Percentiles rank a stretch among this genome's conserved stretches.
Evolutionary conservation across 2,113 vertebrate genomes (phyloP).

Genomic region (Seriola rivoliana): DNA sequence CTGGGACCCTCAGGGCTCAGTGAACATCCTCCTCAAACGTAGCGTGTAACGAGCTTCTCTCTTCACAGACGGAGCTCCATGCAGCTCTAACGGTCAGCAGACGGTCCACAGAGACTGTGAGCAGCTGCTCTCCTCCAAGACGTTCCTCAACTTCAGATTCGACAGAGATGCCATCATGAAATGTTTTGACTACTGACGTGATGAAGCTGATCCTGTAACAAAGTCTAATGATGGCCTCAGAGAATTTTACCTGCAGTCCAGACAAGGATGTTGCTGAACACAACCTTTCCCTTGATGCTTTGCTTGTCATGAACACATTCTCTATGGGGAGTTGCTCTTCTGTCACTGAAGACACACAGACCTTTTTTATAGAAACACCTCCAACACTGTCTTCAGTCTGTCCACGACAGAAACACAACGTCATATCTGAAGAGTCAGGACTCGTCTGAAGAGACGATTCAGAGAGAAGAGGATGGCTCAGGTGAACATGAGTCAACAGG

Average conservation of each 20-base stretch:
- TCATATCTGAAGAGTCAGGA: too few species aligned
- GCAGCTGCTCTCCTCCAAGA: conserved; percentile 88
- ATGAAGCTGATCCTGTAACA: conserved; percentile 29
- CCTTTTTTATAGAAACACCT: not conserved
- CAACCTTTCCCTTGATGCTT: conserved; percentile 27
- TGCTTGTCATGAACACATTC: conserved; percentile 3
- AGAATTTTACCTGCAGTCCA: conserved; percentile 3
- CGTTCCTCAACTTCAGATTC: conserved; percentile 96
- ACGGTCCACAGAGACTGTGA: conserved; percentile 84
- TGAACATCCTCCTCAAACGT: not conserved
- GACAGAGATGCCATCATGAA: conserved; percentile 96
- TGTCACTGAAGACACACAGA: not conserved
- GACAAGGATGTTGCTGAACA: conserved; percentile 19
- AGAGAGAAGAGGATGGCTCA: not conserved
- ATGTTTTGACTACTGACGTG: conserved; percentile 91
- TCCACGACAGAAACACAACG: not conserved
- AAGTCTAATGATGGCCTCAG: conserved; percentile 72
- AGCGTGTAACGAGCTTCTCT: not conserved
- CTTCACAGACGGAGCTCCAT: conserved; percentile 71
- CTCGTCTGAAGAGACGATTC: not conserved
- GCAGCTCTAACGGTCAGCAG: conserved; percentile 80
- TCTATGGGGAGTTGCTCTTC: not conserved
- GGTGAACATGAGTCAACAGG: too few species aligned
- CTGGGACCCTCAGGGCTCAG: not conserved
- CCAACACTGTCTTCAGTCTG: not conserved